Evolutionary conservation across 2,113 vertebrate genomes (phyloP).

Genomic region (Eclectus roratus): DNA sequence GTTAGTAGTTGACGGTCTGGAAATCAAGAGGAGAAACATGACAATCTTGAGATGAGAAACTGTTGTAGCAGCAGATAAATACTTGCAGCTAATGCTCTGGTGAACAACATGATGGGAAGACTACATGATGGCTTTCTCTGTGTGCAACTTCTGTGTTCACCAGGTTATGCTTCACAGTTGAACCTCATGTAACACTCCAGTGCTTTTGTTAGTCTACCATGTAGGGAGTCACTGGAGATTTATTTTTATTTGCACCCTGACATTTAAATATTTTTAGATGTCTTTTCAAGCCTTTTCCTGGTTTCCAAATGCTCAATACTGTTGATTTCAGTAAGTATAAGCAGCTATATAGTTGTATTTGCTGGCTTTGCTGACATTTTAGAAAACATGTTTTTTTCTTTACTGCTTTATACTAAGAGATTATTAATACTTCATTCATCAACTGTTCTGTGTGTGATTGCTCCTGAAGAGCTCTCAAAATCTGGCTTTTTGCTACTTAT

Average conservation of each 20-base stretch:
- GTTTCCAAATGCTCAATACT: neutral
- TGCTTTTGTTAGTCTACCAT: neutral
- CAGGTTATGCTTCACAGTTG: neutral
- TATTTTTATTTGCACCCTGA: neutral
- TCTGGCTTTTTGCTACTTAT: conserved; percentile 30
- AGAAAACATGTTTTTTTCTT: neutral
- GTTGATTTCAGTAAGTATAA: neutral
- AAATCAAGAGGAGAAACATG: neutral
- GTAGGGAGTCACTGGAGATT: neutral
- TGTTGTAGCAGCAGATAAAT: neutral
- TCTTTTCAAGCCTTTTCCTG: neutral
- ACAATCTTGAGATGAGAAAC: neutral
- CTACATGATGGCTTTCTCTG: neutral
- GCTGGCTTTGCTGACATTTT: neutral
- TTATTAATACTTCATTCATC: conserved; percentile 50
- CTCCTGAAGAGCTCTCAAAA: conserved; percentile 55
- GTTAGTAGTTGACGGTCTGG: neutral
- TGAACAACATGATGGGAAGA: neutral
- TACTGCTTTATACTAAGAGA: neutral
- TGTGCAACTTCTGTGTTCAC: neutral
- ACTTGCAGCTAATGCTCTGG: neutral
- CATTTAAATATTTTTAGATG: neutral
- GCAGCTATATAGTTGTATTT: neutral
- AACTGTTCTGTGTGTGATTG: conserved; percentile 37
- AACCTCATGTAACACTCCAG: neutral